Conservation (phyloP, 2,797 vertebrate species). For the Gouania willdenowi region DNA sequence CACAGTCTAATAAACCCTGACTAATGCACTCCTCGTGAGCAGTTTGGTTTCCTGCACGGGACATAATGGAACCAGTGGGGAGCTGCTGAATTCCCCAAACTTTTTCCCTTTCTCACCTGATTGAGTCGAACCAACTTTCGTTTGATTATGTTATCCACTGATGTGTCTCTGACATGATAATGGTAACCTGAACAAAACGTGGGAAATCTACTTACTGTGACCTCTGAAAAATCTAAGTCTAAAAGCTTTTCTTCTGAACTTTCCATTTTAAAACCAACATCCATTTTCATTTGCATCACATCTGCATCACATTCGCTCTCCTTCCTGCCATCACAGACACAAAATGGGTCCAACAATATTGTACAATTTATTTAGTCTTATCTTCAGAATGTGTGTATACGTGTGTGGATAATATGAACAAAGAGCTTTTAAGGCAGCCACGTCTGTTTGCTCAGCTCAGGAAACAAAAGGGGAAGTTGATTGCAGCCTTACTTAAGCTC, state of each 20-base stretch:
- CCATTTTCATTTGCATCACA: slow-evolving; percentile 46
- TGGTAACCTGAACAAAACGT: slow-evolving; percentile 10
- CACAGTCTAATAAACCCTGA: slow-evolving; percentile 46
- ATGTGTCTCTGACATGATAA: not conserved
- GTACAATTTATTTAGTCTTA: slow-evolving; percentile 61
- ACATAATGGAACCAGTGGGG: slow-evolving; percentile 31
- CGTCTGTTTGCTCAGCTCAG: slow-evolving; percentile 58
- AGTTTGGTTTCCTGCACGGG: slow-evolving; percentile 14
- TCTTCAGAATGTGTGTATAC: slow-evolving; percentile 53
- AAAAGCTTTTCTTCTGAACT: slow-evolving; percentile 38
- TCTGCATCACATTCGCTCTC: slow-evolving; percentile 36
- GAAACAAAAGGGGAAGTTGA: slow-evolving; percentile 29
- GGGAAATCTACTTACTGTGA: slow-evolving; percentile 18
- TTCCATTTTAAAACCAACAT: slow-evolving; percentile 21
- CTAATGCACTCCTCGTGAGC: slow-evolving; percentile 53
- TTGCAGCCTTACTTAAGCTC: slow-evolving; percentile 7
- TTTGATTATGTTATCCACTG: not conserved
- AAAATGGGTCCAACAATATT: slow-evolving; percentile 60
- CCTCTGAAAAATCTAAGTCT: slow-evolving; percentile 13
- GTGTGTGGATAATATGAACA: slow-evolving; percentile 69
- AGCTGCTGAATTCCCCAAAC: slow-evolving; percentile 13
- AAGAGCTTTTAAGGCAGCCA: slow-evolving; percentile 67
- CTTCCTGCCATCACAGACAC: slow-evolving; percentile 54
- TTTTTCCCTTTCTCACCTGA: slow-evolving; percentile 18
- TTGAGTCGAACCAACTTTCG: slow-evolving; percentile 25